Percentiles rank a stretch among this genome's conserved stretches.
Evolutionary conservation across 2,113 vertebrate genomes (phyloP).

Genomic region (Nycticebus coucang): DNA sequence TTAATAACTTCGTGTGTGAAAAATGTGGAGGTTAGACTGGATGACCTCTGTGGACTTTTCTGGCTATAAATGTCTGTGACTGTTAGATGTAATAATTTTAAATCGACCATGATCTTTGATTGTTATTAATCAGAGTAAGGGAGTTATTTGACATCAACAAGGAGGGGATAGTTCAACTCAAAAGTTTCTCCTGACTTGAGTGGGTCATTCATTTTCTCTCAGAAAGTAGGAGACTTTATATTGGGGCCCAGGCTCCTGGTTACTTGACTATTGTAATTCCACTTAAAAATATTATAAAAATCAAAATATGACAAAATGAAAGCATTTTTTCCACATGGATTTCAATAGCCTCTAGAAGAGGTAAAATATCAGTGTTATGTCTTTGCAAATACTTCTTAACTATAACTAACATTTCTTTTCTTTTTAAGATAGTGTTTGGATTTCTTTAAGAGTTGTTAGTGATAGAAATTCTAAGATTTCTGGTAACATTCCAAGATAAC

Average conservation of each 20-base stretch:
- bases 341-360: neutral
- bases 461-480: slow-evolving; percentile 30
- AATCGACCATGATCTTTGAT: neutral
- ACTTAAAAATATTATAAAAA: neutral
- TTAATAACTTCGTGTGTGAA: slow-evolving; percentile 10
- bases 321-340: neutral
- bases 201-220: slow-evolving; percentile 28
- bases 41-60: neutral
- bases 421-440: neutral
- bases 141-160: neutral
- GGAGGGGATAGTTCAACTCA: neutral
- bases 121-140: neutral
- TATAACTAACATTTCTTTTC: neutral
- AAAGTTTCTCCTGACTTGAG: slow-evolving; percentile 17
- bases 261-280: neutral
- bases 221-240: neutral
- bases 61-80: neutral
- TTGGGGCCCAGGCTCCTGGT: neutral
- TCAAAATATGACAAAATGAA: neutral
- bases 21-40: slow-evolving; percentile 4
- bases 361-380: slow-evolving; percentile 7
- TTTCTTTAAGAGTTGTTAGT: slow-evolving; percentile 20
- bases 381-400: slow-evolving; percentile 33
- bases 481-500: neutral
- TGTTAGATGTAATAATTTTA: neutral